Conservation (phyloP, 2,888 invertebrate genomes). For the Amphipoea oculea region DNA sequence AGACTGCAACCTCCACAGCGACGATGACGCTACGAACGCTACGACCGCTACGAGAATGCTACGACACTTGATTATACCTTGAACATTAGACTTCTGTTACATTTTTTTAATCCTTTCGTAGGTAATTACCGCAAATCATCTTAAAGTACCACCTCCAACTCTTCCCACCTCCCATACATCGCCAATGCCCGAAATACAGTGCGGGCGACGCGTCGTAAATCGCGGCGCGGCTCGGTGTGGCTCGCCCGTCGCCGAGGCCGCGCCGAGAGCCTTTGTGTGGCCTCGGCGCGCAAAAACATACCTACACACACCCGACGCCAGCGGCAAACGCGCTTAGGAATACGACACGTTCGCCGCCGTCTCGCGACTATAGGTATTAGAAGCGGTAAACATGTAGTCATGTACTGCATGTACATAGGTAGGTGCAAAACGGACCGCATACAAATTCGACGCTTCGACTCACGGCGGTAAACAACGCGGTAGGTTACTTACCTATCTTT, state of each 20-base stretch:
- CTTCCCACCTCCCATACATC: conserved; percentile 70
- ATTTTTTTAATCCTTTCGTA: not conserved
- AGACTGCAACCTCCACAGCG: not conserved
- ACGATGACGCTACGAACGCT: conserved; percentile 19
- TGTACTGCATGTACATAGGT: conserved; percentile 41
- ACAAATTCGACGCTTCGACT: conserved; percentile 29
- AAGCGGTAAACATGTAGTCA: conserved; percentile 35
- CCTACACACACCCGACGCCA: conserved; percentile 55
- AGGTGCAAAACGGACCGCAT: conserved; percentile 36
- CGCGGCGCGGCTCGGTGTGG: conserved; percentile 86
- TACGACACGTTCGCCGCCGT: conserved; percentile 51
- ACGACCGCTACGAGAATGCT: conserved; percentile 40
- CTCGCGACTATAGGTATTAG: conserved; percentile 56
- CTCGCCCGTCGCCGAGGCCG: conserved; percentile 65
- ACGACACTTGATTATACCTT: conserved; percentile 3
- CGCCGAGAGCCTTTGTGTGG: conserved; percentile 85
- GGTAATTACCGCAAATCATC: conserved; percentile 7
- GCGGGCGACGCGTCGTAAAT: conserved; percentile 91
- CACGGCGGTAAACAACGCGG: conserved; percentile 18
- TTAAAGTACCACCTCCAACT: conserved; percentile 75
- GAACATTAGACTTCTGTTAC: not conserved
- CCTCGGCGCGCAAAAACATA: conserved; percentile 80
- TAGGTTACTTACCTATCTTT: not conserved
- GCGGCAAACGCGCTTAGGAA: conserved; percentile 46
- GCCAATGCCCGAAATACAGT: conserved; percentile 89